phyloP scores from a whole-genome alignment of 1,140 invertebrate genomes.

The Apolygus lucorum region DNA sequence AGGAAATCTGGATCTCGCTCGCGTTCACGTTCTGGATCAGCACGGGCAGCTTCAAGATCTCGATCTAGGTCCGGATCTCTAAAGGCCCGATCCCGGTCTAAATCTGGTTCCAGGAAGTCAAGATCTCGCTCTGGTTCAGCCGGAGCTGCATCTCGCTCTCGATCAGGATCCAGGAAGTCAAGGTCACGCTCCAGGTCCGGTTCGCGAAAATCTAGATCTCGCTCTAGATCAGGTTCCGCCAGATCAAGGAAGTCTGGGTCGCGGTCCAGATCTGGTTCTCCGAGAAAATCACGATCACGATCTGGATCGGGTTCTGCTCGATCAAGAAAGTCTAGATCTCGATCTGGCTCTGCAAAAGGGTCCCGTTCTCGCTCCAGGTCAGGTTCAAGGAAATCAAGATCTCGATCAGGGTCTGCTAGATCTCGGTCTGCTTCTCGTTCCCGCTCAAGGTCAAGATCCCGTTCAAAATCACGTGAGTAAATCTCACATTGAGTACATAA shows the following conservation, averaged over 20 bases:
- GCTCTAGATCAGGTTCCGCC: conserved; percentile 29
- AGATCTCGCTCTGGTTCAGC: conserved; percentile 30
- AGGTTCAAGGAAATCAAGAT: conserved; percentile 33
- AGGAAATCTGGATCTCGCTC: conserved; percentile 35
- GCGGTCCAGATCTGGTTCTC: conserved; percentile 28
- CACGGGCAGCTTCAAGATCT: conserved; percentile 31
- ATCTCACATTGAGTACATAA: conserved; percentile 35
- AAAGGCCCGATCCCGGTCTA: conserved; percentile 35
- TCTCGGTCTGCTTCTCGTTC: conserved; percentile 28
- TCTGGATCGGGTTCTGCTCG: conserved; percentile 27
- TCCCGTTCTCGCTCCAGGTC: conserved; percentile 35
- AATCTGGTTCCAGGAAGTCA: conserved; percentile 6
- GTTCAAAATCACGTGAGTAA: conserved; percentile 38
- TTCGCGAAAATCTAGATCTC: conserved; percentile 24
- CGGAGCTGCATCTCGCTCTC: conserved; percentile 26
- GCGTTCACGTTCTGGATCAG: conserved; percentile 19
- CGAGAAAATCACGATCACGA: conserved; percentile 34
- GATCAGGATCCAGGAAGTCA: conserved; percentile 34
- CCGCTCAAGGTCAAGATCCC: conserved; percentile 33
- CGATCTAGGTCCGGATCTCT: conserved; percentile 34
- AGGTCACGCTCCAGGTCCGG: conserved; percentile 31
- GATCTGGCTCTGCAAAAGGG: conserved; percentile 18
- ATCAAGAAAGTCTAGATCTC: conserved; percentile 22
- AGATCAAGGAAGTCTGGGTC: conserved; percentile 35
- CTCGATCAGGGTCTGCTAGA: conserved; percentile 29